Evolutionary conservation across 2,888 invertebrate genomes (phyloP).

Genomic region (Chorisops tibialis): DNA sequence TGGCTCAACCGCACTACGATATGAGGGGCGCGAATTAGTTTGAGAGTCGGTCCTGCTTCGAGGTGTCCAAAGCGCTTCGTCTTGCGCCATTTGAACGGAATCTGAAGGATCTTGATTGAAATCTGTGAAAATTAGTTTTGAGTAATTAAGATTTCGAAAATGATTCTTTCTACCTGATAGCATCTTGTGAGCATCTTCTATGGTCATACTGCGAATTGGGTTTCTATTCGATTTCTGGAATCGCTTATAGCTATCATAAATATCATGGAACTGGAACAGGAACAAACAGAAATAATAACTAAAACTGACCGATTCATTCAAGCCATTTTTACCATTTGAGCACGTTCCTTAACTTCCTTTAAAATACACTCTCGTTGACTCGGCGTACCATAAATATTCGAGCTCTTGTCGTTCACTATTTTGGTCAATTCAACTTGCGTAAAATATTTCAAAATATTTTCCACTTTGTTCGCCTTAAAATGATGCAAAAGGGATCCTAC

Average conservation of each 20-base stretch:
- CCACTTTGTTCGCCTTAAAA: conserved; percentile 3
- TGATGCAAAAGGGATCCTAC: conserved; percentile 7
- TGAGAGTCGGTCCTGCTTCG: not conserved
- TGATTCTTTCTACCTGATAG: not conserved
- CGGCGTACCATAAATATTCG: not conserved
- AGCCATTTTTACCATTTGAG: conserved; percentile 13
- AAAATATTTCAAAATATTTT: conserved; percentile 17
- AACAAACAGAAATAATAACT: no score
- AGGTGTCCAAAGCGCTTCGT: not conserved
- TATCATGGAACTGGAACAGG: not conserved
- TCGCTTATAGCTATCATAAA: not conserved
- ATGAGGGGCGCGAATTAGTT: no score
- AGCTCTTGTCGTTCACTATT: not conserved
- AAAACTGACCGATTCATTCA: no score
- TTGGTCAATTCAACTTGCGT: conserved; percentile 5
- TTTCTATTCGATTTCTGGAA: not conserved
- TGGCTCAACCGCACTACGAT: no score
- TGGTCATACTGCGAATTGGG: not conserved
- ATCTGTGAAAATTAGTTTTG: no score
- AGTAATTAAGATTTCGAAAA: no score
- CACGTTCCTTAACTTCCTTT: conserved; percentile 24
- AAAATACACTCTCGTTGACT: not conserved
- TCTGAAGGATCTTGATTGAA: no score
- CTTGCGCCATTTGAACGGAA: no score
- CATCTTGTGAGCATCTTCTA: not conserved